These are phyloP conservation scores for Drosophila dunni DNA, from an alignment of 1,140 invertebrate genomes.

Conservation along the genomic window DNA sequence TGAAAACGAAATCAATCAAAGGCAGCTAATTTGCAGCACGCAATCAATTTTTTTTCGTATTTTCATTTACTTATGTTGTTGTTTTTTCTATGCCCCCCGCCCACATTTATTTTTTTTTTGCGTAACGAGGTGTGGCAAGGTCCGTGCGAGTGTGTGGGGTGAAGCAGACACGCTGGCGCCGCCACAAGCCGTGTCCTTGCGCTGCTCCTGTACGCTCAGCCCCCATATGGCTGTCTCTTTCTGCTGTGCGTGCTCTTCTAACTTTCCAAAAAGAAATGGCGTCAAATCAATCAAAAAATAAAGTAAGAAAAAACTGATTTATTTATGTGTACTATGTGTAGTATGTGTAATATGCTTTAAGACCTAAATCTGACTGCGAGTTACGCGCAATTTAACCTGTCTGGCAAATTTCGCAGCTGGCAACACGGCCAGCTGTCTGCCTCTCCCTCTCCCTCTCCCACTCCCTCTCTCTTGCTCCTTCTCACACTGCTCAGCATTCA, in stretches of 20 bases:
- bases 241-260: not conserved
- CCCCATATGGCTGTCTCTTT: not conserved
- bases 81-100: no score
- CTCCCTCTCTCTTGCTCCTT: not conserved
- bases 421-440: conserved; percentile 9
- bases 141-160: conserved; percentile 33
- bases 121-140: conserved; percentile 57
- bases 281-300: conserved; percentile 69
- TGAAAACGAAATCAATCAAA: conserved; percentile 74
- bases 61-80: not conserved
- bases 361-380: conserved; percentile 50
- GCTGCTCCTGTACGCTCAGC: conserved; percentile 2
- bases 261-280: conserved; percentile 24
- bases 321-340: no score
- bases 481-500: not conserved
- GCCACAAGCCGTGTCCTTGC: conserved; percentile 44
- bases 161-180: conserved; percentile 67
- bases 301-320: not conserved
- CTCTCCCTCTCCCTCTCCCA: conserved; percentile 4
- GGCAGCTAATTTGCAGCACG: conserved; percentile 67
- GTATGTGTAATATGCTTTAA: conserved; percentile 7
- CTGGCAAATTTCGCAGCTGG: conserved; percentile 56
- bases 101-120: not conserved
- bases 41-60: conserved; percentile 58
- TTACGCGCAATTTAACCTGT: conserved; percentile 79